Evolutionary conservation across 2,888 invertebrate genomes (phyloP).

Genomic region (Apotomis turbidana): DNA sequence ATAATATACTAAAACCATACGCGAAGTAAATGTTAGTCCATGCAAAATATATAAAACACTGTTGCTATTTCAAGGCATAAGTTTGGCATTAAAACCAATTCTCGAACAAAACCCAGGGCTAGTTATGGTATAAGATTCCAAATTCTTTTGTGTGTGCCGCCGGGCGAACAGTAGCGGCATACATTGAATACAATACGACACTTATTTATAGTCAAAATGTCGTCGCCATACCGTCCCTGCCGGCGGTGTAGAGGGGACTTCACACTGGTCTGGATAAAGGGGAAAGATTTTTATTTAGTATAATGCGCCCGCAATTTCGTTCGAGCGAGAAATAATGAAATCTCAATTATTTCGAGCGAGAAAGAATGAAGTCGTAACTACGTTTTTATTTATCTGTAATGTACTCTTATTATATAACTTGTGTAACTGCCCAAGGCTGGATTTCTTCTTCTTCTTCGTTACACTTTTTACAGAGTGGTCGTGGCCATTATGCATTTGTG

Average conservation of each 20-base stretch:
- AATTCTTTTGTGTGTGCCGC: conserved; percentile 42
- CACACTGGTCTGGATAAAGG: conserved; percentile 1
- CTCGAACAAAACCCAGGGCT: conserved; percentile 40
- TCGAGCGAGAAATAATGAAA: too few relatives aligned
- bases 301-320: too few relatives aligned
- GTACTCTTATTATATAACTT: too few relatives aligned
- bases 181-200: conserved; percentile 43
- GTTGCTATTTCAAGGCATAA: conserved; percentile 31
- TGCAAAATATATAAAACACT: conserved; percentile 13
- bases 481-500: too few relatives aligned
- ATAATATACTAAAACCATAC: not conserved
- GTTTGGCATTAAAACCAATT: conserved; percentile 39
- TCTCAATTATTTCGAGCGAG: too few relatives aligned
- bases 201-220: conserved; percentile 43
- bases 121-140: conserved; percentile 43
- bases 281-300: too few relatives aligned
- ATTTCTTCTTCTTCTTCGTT: too few relatives aligned
- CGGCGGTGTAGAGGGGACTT: conserved; percentile 22
- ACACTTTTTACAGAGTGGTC: too few relatives aligned
- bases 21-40: conserved; percentile 1
- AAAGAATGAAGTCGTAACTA: too few relatives aligned
- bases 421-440: too few relatives aligned
- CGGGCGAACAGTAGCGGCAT: conserved; percentile 42
- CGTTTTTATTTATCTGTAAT: too few relatives aligned
- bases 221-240: conserved; percentile 42